Evolutionary conservation across 2,797 vertebrate species (phyloP), one percentile per base, ranked within the genome.

Genomic region (Neosalanx taihuensis): DNA sequence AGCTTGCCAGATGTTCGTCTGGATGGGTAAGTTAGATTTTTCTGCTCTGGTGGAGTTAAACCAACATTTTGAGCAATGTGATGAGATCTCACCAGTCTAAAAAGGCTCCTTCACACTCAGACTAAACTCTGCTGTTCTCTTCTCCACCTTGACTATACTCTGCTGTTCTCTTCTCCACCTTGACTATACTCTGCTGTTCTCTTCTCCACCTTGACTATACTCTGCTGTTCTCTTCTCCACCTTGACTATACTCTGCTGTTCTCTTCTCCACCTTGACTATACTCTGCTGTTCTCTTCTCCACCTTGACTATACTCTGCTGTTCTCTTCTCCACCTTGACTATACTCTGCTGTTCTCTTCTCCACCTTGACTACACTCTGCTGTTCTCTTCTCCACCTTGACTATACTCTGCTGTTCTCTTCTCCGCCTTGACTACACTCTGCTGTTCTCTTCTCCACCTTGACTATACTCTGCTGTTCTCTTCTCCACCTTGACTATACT

Each of bases 1-100:
- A 99, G 94, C 74, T 88, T 99, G 61, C 98, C 96, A 0, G 98
- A 99, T 20, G 97, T 99, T 65, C 90, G 98, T 72, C 73, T 99
- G 74, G 97, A 99, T 1, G 96, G 97, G 97, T 99, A 83, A 88
- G 96, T 93, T 65, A 57, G 1, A 4, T 35, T 63, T n/a, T 53
- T 75, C 69, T 10, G 10, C 12, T 12, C 41, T 10, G 41, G 41
- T 23, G 20, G 23, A 13, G 26, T 37, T 17, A 7, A 26, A 37
- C 6, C 67, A 31, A 1, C 6, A 35, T 35, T 35, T 35, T 35
- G 35, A 35, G 35, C 35, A 35, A 35, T 35, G 35, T 35, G 35
- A 35, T 35, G 4, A 35, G 35, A 35, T 37, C 35, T 37, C 3
- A 37, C 35, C 35, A 37, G 6, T 9, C 35, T 37, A 9, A 37